Evolutionary conservation across 1,140 invertebrate species (phyloP), one percentile per base, ranked within the genome.

Genomic region (Drosophila prosaltans): DNA sequence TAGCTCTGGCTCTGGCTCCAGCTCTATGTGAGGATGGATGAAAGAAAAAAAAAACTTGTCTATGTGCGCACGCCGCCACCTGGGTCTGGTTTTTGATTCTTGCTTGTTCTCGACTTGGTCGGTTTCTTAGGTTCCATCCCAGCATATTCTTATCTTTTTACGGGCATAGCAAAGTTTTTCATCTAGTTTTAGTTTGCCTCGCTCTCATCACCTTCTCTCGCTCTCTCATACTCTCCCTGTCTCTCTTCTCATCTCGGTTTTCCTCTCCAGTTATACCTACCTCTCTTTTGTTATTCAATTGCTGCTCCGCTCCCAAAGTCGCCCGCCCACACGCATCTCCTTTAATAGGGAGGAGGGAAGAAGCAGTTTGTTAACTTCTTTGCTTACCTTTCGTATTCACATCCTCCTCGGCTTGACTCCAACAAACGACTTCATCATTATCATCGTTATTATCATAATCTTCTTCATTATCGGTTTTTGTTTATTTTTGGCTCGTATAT

Each of bases 281-380:
- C 48, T 61, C 69, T 48, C 62, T 11, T 55, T 54, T 24, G 7
- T 61, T 51, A 51, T 51, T 51, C 45, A 51, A 51, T 51, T 51
- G 45, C 45, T 24, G 8, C 45, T 51, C 45, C 66, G 64, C 79
- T 58, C 72, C 78, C 69, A 75, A 58, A 16, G 57, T 65, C 83
- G 72, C 82, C 68, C 83, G 72, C 82, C 82, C 80, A 83, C 80
- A 86, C 84, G 83, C 84, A 86, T 72, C 62, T 69, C 70, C 48
- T 72, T 78, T 76, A 24, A 24, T 51, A 48, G 3, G 21, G 45
- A 8, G 16, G 21, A 2, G 45, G 48, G 55, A 70, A 65, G 57
- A 61, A 28, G 74, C 77, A 16, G 45, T 51, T 69, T 40, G 75
- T 66, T 30, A 64, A 77, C 74, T 78, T 78, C 55, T 61, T 68